Conservation (phyloP, 2,888 invertebrate genomes). For the Hipparchia sbordonii region DNA sequence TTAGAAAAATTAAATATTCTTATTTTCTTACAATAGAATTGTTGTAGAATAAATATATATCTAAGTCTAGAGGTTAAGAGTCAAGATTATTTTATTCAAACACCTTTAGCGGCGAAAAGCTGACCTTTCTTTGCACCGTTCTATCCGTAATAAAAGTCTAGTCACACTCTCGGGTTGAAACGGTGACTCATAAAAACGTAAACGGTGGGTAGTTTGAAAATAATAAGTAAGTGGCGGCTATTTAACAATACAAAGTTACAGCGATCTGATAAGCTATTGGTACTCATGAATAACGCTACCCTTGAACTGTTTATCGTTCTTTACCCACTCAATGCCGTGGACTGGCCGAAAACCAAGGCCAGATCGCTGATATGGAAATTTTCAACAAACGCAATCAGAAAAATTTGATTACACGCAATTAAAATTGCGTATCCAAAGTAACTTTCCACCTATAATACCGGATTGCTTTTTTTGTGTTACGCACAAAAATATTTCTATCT, state of each 20-base stretch:
- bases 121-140: too few relatives aligned
- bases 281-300: conserved; percentile 65
- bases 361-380: conserved; percentile 41
- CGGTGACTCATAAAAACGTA: conserved; percentile 13
- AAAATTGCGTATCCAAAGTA: not conserved
- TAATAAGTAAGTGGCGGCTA: conserved; percentile 24
- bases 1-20: too few relatives aligned
- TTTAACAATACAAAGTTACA: conserved; percentile 40
- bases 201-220: conserved; percentile 13
- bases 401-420: not conserved
- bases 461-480: not conserved
- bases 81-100: too few relatives aligned
- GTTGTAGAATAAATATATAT: too few relatives aligned
- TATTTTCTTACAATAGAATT: too few relatives aligned
- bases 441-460: not conserved
- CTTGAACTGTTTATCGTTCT: conserved; percentile 62
- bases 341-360: conserved; percentile 57
- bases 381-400: conserved; percentile 11
- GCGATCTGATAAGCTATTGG: conserved; percentile 69
- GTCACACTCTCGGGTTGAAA: not conserved
- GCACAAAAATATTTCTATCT: too few relatives aligned
- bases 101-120: too few relatives aligned
- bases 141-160: too few relatives aligned
- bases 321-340: conserved; percentile 43
- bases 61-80: too few relatives aligned